phyloP scores from a whole-genome alignment of 2,797 vertebrate species.

The Nothura maculosa region DNA sequence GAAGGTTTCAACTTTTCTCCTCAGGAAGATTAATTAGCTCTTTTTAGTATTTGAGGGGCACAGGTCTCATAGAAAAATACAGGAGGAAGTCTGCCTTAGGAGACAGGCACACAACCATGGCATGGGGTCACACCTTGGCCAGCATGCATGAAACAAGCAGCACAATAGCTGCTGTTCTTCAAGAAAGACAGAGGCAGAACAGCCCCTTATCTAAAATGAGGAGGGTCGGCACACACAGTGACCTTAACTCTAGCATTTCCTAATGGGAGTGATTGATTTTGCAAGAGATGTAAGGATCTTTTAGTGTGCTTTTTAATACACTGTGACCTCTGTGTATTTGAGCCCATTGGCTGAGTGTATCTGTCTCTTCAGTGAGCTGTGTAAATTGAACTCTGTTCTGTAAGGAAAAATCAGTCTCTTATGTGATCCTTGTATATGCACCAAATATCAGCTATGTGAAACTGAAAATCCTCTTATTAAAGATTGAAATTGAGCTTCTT shows the following conservation, averaged over 20 bases:
- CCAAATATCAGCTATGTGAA: not conserved
- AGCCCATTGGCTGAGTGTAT: not conserved
- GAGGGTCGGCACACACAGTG: not conserved
- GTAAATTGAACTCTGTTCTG: not conserved
- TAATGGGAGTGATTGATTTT: not conserved
- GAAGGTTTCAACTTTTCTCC: not conserved
- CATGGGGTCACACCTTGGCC: accelerated
- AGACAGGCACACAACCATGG: accelerated
- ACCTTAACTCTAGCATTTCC: not conserved
- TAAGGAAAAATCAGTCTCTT: not conserved
- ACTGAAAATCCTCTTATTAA: not conserved
- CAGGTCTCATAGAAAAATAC: not conserved
- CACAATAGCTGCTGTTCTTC: not conserved
- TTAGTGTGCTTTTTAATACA: not conserved
- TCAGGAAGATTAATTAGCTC: not conserved
- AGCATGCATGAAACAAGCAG: not conserved
- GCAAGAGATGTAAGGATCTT: not conserved
- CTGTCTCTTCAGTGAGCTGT: not conserved
- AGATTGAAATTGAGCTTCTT: not conserved
- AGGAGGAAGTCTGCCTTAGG: not conserved
- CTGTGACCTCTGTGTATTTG: not conserved
- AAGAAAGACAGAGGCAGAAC: accelerated
- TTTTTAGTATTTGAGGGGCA: not conserved
- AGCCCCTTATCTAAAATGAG: accelerated
- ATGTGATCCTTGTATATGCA: not conserved